These are phyloP conservation scores for Rhaphigaster nebulosa DNA, from an alignment of 2,888 invertebrate species.

Conservation along the genomic window DNA sequence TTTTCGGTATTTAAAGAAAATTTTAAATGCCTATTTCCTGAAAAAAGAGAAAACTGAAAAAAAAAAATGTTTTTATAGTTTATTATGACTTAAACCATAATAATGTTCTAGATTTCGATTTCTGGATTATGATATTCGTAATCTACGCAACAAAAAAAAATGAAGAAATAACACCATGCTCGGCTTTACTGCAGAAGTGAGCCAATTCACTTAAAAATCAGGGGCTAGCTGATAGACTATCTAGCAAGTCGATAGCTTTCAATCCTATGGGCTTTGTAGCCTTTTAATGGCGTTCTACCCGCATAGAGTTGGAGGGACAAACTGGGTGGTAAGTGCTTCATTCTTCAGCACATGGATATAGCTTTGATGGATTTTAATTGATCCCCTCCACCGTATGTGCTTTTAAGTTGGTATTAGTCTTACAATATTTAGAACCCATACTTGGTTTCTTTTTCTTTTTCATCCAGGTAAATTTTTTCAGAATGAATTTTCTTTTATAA, in stretches of 20 bases:
- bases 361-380: neutral
- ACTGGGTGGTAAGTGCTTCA: neutral
- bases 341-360: neutral
- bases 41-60: too few relatives aligned
- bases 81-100: too few relatives aligned
- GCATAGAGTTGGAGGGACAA: neutral
- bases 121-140: too few relatives aligned
- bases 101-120: too few relatives aligned
- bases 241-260: neutral
- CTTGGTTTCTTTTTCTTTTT: neutral
- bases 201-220: too few relatives aligned
- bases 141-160: too few relatives aligned
- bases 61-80: too few relatives aligned
- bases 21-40: too few relatives aligned
- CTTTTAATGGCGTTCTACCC: neutral
- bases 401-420: neutral
- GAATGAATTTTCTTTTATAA: neutral
- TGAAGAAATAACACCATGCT: too few relatives aligned
- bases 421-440: neutral
- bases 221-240: neutral
- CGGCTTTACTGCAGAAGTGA: too few relatives aligned
- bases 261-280: neutral
- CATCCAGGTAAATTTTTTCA: neutral
- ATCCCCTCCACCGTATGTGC: neutral
- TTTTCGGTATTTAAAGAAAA: too few relatives aligned